Base-by-base conservation (phyloP, 2,113 vertebrate genomes). In the Tachysurus vachellii region DNA sequence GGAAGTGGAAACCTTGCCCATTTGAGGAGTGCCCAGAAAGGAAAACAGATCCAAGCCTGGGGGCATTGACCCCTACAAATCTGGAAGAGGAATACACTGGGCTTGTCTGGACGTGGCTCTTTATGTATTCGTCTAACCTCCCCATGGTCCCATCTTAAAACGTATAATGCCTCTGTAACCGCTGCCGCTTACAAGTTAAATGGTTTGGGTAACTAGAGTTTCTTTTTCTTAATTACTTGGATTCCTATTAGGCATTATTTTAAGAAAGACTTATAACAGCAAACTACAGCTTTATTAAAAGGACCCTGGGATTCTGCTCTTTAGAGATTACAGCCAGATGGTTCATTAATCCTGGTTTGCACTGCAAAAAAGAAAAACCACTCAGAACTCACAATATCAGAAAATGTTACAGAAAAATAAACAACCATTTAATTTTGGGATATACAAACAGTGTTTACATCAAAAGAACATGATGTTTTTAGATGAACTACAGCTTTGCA, bases 1-100 rank as follows among this genome's bases (percentile, higher is more conserved):
- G 94, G 95, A 94, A 93, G 90, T 93, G 93, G 92, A 95, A 94
- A 87, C 80, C 90, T 89, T 94, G 93, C 92, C 94, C 95, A 94
- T 94, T 93, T 95, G 94, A 92, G 94, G 93, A 94, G 89, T 88
- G 88, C 87, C 91, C 91, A 92, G 91, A 94, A 91, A 42, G 82
- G 85, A 88, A 90, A 93, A 88, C 88, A 76, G 86, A 88, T 88
- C 92, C 90, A 92, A 93, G 89, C 90, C 89, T 90, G 82, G 90
- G 90, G 91, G 87, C 88, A 88, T 88, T 87, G 87, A 92, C 92
- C 91, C 88, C 85, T 86, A 84, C 47, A 89, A 88, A 89, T 91
- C 92, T 82, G 88, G 89, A 92, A 90, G 90, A 90, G 85, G 89
- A 88, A 81, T 76, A 91, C 88, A 91, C 86, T 71, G 1, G 76